Evolutionary conservation across 92 coral and sea anemone species (phyloP).

Genomic region (Epizoanthus rinbou): DNA sequence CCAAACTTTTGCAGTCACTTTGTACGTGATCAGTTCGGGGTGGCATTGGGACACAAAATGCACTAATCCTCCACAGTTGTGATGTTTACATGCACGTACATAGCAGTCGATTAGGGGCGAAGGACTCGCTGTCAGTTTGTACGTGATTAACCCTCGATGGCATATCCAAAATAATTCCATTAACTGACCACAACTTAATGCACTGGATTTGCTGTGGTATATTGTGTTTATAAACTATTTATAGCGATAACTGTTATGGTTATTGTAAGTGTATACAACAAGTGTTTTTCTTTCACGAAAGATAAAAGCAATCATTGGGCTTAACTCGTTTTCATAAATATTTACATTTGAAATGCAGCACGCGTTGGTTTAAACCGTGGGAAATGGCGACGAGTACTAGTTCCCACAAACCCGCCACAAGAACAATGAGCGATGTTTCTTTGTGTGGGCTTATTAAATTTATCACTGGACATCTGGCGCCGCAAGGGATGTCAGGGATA

Average conservation of each 20-base stretch:
- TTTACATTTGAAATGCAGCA: constrained; percentile 24
- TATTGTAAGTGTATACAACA: not conserved
- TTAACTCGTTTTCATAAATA: constrained; percentile 3
- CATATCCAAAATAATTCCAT: not conserved
- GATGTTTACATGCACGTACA: too few species aligned
- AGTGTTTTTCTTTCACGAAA: constrained; percentile 8
- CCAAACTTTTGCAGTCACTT: too few species aligned
- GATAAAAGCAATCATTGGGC: constrained; percentile 7
- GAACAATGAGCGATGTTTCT: not conserved
- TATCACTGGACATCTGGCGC: constrained; percentile 23
- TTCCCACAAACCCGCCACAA: constrained; percentile 31
- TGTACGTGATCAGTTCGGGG: too few species aligned
- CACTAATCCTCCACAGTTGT: not conserved
- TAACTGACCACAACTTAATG: not conserved
- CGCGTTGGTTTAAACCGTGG: constrained; percentile 18
- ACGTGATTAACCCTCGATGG: not conserved
- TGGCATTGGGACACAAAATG: too few species aligned
- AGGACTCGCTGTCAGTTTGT: not conserved
- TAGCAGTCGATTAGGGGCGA: not conserved
- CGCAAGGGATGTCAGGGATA: constrained; percentile 17
- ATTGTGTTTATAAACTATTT: not conserved
- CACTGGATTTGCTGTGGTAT: not conserved
- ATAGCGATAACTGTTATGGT: constrained; percentile 8
- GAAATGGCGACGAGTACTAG: not conserved
- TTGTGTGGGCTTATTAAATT: constrained; percentile 1